Evolutionary conservation across 1,140 invertebrate genomes (phyloP).

Genomic region (Drosophila carrolli): DNA sequence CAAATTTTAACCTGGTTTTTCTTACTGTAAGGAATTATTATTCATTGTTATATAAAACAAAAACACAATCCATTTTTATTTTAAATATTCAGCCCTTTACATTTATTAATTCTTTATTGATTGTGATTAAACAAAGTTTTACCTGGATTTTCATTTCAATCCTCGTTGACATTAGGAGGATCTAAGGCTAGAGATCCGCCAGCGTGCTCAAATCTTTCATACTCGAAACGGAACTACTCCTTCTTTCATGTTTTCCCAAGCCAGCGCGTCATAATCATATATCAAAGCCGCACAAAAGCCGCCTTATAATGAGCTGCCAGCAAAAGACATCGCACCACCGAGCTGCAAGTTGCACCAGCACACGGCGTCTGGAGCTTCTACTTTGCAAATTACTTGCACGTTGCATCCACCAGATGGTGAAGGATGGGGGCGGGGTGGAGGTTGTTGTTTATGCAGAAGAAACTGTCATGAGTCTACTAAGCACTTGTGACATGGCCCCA

Average conservation of each 20-base stretch:
- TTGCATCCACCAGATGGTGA: conserved; percentile 19
- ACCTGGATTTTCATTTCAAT: no score
- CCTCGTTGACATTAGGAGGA: neutral
- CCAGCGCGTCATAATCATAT: conserved; percentile 54
- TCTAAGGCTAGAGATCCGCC: no score
- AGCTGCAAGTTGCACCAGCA: conserved; percentile 34
- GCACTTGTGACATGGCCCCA: conserved; percentile 77
- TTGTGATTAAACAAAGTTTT: neutral
- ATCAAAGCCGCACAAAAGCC: conserved; percentile 57
- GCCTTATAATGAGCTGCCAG: conserved; percentile 74
- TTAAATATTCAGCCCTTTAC: neutral
- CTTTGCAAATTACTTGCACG: conserved; percentile 81
- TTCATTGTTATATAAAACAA: no score
- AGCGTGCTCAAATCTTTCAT: conserved; percentile 7
- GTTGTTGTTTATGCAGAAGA: conserved; percentile 54
- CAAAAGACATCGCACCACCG: conserved; percentile 54
- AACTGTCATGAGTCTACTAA: conserved; percentile 73
- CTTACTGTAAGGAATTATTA: no score
- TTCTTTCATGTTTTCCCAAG: conserved; percentile 34
- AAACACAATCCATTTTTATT: no score
- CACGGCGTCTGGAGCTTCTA: conserved; percentile 51
- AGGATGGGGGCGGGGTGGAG: neutral
- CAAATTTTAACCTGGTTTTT: no score
- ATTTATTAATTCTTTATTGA: no score
- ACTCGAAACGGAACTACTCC: conserved; percentile 4